Conservation (phyloP, 2,113 vertebrate genomes). For the Alaudala cheleensis region DNA sequence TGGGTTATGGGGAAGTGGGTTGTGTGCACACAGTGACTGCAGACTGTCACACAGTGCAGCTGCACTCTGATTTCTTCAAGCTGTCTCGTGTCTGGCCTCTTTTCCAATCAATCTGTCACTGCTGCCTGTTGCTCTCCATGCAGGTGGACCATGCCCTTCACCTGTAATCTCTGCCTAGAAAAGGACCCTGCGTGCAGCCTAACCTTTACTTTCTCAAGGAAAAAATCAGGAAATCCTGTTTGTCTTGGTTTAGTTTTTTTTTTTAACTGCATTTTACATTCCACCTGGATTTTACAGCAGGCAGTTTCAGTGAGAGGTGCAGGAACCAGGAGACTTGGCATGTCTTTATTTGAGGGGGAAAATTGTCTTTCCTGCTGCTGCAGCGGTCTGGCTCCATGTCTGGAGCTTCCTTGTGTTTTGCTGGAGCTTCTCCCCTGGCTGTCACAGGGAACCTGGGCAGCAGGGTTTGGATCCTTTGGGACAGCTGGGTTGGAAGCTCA, state of each 20-base stretch:
- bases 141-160: neutral
- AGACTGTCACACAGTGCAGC: accelerated
- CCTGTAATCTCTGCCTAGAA: neutral
- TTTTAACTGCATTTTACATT: neutral
- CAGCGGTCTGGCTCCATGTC: neutral
- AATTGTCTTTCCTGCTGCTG: neutral
- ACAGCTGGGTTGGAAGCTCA: neutral
- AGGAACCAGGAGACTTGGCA: neutral
- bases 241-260: neutral
- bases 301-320: neutral
- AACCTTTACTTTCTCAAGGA: neutral
- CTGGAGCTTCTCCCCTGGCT: neutral
- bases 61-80: neutral
- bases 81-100: accelerated
- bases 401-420: neutral
- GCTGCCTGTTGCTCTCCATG: neutral
- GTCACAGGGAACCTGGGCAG: accelerated
- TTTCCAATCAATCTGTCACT: neutral
- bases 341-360: conserved; percentile 43
- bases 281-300: conserved; percentile 34
- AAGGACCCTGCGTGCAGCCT: neutral
- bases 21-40: neutral
- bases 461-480: neutral
- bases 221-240: neutral
- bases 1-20: accelerated